Conservation (phyloP, 2,797 vertebrate genomes). For the Falco rusticolus region DNA sequence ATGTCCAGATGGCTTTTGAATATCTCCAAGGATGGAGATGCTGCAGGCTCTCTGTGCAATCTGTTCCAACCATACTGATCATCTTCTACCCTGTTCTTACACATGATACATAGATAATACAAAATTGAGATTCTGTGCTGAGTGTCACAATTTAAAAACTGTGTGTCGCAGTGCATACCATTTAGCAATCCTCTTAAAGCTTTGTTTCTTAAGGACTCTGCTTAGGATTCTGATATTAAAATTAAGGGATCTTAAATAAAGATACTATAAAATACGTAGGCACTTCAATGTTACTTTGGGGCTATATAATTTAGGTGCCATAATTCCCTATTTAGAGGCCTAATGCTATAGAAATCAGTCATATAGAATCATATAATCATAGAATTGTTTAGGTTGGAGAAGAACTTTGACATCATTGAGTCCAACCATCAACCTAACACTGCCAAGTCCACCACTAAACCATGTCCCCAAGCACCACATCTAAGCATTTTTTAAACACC, state of each 20-base stretch:
- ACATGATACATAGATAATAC: neutral
- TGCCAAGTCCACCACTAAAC: too few relatives aligned
- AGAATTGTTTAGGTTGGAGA: too few relatives aligned
- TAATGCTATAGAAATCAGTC: neutral
- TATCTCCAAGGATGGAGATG: neutral
- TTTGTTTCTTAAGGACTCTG: neutral
- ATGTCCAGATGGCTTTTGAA: neutral
- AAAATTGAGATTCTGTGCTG: neutral
- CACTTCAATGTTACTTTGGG: neutral
- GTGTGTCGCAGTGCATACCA: accelerated
- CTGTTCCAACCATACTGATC: neutral
- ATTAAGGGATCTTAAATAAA: neutral
- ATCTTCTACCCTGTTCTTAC: neutral
- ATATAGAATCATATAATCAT: neutral
- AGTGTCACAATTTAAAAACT: neutral
- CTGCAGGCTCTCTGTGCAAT: neutral
- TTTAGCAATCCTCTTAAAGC: neutral
- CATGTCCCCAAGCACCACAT: too few relatives aligned
- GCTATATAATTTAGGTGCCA: neutral
- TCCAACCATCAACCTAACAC: too few relatives aligned
- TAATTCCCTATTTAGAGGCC: neutral
- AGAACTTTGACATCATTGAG: too few relatives aligned
- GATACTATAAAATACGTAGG: neutral
- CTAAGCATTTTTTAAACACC: too few relatives aligned
- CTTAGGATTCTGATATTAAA: neutral